phyloP scores from a whole-genome alignment of 30 jellyfish, hydroid and myxozoan species.

The Cassiopea andromeda region DNA sequence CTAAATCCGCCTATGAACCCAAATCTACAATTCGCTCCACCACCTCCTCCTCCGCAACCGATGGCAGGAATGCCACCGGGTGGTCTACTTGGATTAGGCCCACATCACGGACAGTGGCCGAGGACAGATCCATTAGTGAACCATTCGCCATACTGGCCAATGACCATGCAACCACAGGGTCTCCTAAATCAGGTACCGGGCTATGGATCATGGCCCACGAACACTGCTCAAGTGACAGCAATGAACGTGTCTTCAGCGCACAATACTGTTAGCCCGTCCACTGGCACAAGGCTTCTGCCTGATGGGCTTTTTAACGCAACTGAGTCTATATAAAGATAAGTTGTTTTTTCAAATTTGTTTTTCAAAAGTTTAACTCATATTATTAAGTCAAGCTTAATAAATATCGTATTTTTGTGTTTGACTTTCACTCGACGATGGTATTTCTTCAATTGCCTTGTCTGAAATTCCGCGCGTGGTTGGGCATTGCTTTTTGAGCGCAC shows the following conservation, averaged over 20 bases:
- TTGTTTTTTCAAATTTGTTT: conserved; percentile 47
- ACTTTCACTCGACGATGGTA: background rate
- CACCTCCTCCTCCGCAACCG: conserved; percentile 52
- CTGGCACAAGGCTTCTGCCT: conserved; percentile 65
- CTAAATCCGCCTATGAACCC: conserved; percentile 48
- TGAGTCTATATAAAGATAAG: conserved; percentile 64
- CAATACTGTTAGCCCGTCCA: conserved; percentile 75
- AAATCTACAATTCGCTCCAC: conserved; percentile 35
- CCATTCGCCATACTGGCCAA: conserved; percentile 73
- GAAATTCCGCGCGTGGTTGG: background rate
- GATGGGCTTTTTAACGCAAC: conserved; percentile 84
- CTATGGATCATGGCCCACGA: conserved; percentile 65
- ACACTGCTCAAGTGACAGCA: conserved; percentile 47
- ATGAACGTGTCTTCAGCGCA: conserved; percentile 45
- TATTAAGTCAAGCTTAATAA: conserved; percentile 18
- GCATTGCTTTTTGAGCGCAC: background rate
- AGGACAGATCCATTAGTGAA: conserved; percentile 61
- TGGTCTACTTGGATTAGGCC: conserved; percentile 57
- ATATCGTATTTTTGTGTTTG: background rate
- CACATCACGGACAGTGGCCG: conserved; percentile 70
- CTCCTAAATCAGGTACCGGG: conserved; percentile 60
- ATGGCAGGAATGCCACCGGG: conserved; percentile 68
- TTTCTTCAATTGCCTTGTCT: background rate
- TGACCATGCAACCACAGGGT: conserved; percentile 59
- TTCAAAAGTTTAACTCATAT: conserved; percentile 51